Percentiles rank a stretch among this genome's conserved stretches.
Evolutionary conservation across 2,797 vertebrate species (phyloP).

Genomic region (Paguma larvata): DNA sequence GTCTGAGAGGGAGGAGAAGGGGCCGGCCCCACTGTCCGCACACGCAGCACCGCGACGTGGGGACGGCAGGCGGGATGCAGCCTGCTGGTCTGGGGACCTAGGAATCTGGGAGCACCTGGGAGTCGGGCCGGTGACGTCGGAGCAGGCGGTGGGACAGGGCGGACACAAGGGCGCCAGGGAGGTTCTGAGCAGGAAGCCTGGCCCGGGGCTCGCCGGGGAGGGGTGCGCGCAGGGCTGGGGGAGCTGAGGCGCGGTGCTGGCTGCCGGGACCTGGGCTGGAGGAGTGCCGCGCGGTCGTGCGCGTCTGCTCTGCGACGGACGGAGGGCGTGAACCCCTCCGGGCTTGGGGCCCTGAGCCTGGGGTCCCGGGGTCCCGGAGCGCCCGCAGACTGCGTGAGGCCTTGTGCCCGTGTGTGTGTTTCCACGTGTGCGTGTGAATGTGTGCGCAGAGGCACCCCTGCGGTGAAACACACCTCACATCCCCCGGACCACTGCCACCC

Average conservation of each 20-base stretch:
- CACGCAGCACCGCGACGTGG: neutral
- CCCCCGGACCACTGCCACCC: neutral
- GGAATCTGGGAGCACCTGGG: neutral
- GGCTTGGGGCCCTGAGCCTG: rapidly evolving
- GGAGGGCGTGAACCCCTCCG: neutral
- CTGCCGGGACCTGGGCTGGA: neutral
- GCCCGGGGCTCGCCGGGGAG: neutral
- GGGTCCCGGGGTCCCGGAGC: neutral
- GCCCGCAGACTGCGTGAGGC: too few species aligned
- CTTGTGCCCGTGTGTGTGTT: rapidly evolving
- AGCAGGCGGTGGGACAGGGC: neutral
- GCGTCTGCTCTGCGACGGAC: neutral
- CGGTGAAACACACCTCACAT: neutral
- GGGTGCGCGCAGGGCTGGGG: rapidly evolving
- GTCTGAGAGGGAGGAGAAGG: neutral
- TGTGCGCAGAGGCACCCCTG: rapidly evolving
- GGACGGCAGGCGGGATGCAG: neutral
- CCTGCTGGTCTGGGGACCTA: neutral
- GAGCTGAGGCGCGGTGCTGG: neutral
- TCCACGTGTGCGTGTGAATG: rapidly evolving
- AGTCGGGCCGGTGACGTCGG: rapidly evolving
- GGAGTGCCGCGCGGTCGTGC: rapidly evolving
- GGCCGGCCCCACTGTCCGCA: rapidly evolving
- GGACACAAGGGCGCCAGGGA: rapidly evolving
- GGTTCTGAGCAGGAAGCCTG: neutral